A percentile compares a stretch with the other conserved stretches of the same genome.
Evolutionary conservation across 2,113 vertebrate genomes (phyloP).

Genomic region (Corythaixoides concolor): DNA sequence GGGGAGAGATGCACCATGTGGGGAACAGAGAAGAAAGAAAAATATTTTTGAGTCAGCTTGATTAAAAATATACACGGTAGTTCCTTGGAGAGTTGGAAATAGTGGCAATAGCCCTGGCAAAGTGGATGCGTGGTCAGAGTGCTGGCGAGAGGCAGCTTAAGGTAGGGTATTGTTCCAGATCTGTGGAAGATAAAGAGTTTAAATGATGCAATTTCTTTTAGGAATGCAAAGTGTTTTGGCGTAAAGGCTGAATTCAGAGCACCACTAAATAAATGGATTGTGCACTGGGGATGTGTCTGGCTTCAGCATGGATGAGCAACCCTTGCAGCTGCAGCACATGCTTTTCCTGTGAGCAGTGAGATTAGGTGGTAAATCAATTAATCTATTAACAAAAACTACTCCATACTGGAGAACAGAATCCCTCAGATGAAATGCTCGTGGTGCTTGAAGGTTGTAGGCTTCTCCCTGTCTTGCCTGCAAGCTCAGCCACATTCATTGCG

Average conservation of each 20-base stretch:
- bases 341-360: not conserved
- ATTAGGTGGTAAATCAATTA: not conserved
- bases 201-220: not conserved
- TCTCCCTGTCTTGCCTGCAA: not conserved
- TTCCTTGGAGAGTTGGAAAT: not conserved
- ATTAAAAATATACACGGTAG: not conserved
- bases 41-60: not conserved
- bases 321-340: not conserved
- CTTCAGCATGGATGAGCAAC: not conserved
- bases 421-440: not conserved
- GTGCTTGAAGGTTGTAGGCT: not conserved
- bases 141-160: not conserved
- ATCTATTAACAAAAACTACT: not conserved
- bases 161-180: fast-evolving
- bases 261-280: not conserved
- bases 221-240: not conserved
- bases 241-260: not conserved
- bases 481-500: not conserved
- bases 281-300: not conserved
- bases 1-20: not conserved
- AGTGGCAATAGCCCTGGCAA: not conserved
- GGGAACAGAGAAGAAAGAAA: not conserved
- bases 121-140: not conserved
- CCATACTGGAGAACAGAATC: not conserved
- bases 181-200: not conserved